Evolutionary conservation across 2,888 invertebrate genomes (phyloP), one percentile per base, ranked within the genome.

Genomic region (Torymus aiolomorphi): DNA sequence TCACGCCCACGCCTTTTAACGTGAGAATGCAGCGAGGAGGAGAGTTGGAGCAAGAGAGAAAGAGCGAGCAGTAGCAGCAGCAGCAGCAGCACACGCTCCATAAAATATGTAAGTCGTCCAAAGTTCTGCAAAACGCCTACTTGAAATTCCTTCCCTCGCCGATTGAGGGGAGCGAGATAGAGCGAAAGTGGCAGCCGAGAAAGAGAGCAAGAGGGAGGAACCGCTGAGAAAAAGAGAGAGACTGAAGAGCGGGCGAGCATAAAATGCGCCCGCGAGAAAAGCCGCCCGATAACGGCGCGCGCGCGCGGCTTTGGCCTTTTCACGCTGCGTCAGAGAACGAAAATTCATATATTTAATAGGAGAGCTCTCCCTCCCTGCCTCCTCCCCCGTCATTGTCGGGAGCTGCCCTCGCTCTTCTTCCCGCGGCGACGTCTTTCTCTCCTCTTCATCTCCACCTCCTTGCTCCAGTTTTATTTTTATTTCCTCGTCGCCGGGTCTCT

Each of bases 101-200:
- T 84, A 83, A 84, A 85, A 85, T 84, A 84, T 83, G 83, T 84
- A 83, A 83, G 83, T 83, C 81, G 80, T 75, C 75, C 80, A 74
- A 80, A 83, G 83, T 82, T 80, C 80, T 81, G 82, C 76, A 80
- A 82, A 83, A 81, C 82, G 81, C 82, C 82, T 82, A 83, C 83
- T 84, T 82, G 82, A 83, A 83, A 85, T 84, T 84, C 83, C 80
- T 82, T 61, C 80, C 63, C 54, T 67, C 67, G 62, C 57, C 62
- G 69, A 63, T 78, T 66, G 59, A 72, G 66, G 67, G 42, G 49
- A 24, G 67, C 66, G 24, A 42, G 42, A 8, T 42, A 42, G 42
- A 42, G 42, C 42, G 42, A 42, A 59, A 62, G 54, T 62, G 42
- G 20, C 52, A 59, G 49, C 12, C 14, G n/a, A 54, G 13, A 2